phyloP scores from a whole-genome alignment of 1,140 invertebrate genomes.

The Anastrepha obliqua region DNA sequence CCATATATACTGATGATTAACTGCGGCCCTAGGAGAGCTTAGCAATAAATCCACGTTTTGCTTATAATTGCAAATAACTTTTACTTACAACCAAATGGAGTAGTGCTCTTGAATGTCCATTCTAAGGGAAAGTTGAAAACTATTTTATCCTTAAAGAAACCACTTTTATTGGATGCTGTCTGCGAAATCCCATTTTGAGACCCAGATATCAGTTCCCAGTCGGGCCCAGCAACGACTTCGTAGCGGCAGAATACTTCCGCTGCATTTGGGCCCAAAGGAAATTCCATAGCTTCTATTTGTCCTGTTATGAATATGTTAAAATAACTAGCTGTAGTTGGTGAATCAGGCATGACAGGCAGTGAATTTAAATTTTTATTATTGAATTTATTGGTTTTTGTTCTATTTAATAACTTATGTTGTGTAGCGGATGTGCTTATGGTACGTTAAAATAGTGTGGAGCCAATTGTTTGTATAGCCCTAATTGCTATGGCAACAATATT shows the following conservation, averaged over 20 bases:
- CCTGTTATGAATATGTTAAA: constrained; percentile 68
- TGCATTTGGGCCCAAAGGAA: constrained; percentile 69
- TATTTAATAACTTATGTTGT: not conserved
- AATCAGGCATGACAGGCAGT: constrained; percentile 14
- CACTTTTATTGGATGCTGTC: constrained; percentile 63
- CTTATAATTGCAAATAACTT: not conserved
- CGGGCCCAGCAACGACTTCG: constrained; percentile 69
- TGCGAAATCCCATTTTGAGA: constrained; percentile 72
- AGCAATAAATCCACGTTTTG: not conserved
- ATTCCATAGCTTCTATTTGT: constrained; percentile 70
- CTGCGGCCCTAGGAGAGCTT: constrained; percentile 71
- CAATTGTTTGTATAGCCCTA: not conserved
- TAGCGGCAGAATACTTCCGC: constrained; percentile 72
- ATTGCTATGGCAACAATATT: not conserved
- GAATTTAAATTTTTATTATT: not conserved
- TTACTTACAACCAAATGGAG: constrained; percentile 73
- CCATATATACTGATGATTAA: constrained; percentile 73
- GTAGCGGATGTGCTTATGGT: not conserved
- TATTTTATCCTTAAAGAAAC: constrained; percentile 70
- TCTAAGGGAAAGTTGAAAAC: constrained; percentile 74
- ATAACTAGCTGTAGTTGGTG: constrained; percentile 63
- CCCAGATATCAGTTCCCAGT: constrained; percentile 71
- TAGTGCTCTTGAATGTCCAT: constrained; percentile 71
- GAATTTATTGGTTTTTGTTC: not conserved
- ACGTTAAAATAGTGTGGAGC: not conserved